Base-by-base conservation (phyloP, 1,140 invertebrate genomes). In the Hypothenemus hampei region DNA sequence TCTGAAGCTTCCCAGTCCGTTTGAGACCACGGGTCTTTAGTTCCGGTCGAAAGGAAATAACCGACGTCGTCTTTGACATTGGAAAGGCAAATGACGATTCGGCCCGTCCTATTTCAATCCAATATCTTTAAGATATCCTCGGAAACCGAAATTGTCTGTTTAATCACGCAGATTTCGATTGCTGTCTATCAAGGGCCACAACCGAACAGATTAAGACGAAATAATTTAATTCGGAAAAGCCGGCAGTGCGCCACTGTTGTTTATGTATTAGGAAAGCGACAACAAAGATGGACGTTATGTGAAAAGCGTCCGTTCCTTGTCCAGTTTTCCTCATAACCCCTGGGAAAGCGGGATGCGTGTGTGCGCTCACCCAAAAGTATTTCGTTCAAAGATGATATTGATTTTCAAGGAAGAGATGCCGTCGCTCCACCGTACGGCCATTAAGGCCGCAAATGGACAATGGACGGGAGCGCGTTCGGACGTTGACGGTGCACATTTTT, bases 311-410 rank as follows among this genome's bases (percentile, higher is more conserved):
- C 46, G 35, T 48, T 48, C 46, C 33, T 48, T 26, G 19, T n/a
- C 35, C 35, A 29, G 24, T 36, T 48, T 40, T 49, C 52, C 40
- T 54, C 56, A 41, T 52, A 49, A 55, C 63, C 60, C 62, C 60
- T 61, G 61, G 63, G 59, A 64, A 60, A 64, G 62, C 58, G 59
- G n/a, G n/a, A 60, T 67, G 67, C 67, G 69, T 70, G 67, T 68
- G 67, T 70, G 67, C 65, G 68, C 65, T 70, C 64, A 63, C 67
- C n/a, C n/a, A n/a, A n/a, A 70, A 70, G 69, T 70, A 66, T n/a
- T 70, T 70, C 65, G 65, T 61, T 67, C 66, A 66, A 70, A 67
- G 65, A 67, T 69, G 69, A 67, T 70, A 70, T 70, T 69, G 69
- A 70, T 70, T 70, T 69, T 70, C 65, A 64, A 64, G 66, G 59